Conservation (phyloP, 2,797 vertebrate genomes). For the Pygocentrus nattereri region DNA sequence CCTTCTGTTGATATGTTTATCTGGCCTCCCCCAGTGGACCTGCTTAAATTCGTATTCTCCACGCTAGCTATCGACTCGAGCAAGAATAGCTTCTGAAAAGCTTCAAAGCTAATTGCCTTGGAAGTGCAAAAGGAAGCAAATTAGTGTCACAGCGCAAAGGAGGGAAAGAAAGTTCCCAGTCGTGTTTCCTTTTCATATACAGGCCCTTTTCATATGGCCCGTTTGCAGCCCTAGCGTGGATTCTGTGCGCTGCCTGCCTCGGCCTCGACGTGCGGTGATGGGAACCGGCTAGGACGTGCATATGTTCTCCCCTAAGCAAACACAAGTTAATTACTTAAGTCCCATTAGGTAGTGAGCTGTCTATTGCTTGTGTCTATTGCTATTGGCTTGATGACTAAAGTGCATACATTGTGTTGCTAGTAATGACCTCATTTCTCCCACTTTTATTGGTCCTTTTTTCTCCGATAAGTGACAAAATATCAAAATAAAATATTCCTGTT, state of each 20-base stretch:
- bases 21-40: conserved; percentile 75
- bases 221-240: conserved; percentile 67
- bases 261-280: background rate
- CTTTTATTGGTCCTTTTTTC: background rate
- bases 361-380: background rate
- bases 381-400: background rate
- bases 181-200: conserved; percentile 73
- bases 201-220: conserved; percentile 70
- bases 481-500: background rate
- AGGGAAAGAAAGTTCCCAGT: conserved; percentile 73
- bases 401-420: background rate
- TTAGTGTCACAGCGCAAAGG: conserved; percentile 82
- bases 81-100: conserved; percentile 81
- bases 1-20: conserved; percentile 82
- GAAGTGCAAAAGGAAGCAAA: conserved; percentile 83
- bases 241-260: background rate
- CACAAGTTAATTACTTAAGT: background rate
- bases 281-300: no score
- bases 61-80: conserved; percentile 79
- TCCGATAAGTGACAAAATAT: no score
- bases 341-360: conserved; percentile 1
- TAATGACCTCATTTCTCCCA: background rate
- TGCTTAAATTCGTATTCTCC: conserved; percentile 81
- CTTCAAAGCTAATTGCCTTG: conserved; percentile 87
- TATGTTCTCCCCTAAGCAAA: conserved; percentile 1